Percentiles rank a stretch among this genome's conserved stretches.
phyloP scores from a whole-genome alignment of 2,797 vertebrate species.

The Nyctibius grandis region DNA sequence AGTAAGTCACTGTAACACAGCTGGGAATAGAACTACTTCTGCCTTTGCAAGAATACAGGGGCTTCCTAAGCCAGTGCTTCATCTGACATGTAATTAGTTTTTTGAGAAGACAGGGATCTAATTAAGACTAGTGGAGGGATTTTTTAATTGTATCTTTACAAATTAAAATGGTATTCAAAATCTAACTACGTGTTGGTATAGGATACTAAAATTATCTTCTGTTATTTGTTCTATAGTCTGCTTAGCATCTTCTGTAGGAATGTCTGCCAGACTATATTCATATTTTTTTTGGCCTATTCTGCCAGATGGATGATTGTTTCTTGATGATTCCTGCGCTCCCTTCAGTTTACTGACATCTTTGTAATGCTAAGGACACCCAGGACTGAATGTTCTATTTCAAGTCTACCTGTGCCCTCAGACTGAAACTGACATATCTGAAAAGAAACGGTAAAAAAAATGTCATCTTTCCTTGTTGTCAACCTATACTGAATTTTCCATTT shows the following conservation, averaged over 20 bases:
- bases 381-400: neutral
- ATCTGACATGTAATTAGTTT: slow-evolving; percentile 37
- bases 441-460: neutral
- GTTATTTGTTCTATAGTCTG: neutral
- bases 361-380: neutral
- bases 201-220: neutral
- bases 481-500: neutral
- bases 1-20: neutral
- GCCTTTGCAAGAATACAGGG: neutral
- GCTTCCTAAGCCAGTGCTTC: neutral
- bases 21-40: neutral
- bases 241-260: neutral
- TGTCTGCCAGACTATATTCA: neutral
- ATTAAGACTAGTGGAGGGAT: neutral
- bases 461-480: neutral
- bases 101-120: neutral
- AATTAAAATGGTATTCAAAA: neutral
- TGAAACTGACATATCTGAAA: neutral
- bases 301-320: neutral
- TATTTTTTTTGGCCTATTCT: accelerated
- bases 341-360: neutral
- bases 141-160: neutral
- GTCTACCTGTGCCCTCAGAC: neutral
- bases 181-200: neutral
- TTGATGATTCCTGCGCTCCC: neutral